These are phyloP conservation scores for Meandrusa payeni DNA, from an alignment of 2,888 invertebrate genomes.

Conservation along the genomic window DNA sequence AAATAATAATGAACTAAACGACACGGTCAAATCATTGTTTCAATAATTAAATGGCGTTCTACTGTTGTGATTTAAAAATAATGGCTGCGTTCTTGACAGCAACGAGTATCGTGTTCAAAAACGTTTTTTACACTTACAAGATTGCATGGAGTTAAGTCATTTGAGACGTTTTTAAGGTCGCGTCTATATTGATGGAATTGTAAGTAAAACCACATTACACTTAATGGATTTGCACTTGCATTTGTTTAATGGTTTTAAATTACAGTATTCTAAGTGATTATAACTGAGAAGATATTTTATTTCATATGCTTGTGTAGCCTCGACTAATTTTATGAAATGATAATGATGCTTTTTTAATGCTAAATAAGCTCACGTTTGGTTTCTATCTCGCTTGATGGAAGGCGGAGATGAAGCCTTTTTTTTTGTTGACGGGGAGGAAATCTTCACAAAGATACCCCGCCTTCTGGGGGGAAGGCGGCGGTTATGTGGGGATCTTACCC, in stretches of 20 bases:
- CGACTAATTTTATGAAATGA: no score
- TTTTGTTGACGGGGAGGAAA: no score
- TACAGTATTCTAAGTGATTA: background rate
- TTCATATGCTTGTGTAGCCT: no score
- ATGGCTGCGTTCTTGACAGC: conserved; percentile 3
- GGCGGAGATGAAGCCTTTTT: no score
- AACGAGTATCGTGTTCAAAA: background rate
- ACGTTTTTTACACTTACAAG: background rate
- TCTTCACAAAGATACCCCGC: no score
- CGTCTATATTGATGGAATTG: background rate
- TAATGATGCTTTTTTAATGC: no score
- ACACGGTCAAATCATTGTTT: no score
- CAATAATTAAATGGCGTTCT: conserved; percentile 1
- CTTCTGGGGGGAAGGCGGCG: no score
- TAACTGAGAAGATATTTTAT: background rate
- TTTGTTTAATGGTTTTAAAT: conserved; percentile 2
- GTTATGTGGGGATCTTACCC: no score
- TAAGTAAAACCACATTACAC: conserved; percentile 2
- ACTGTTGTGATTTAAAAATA: conserved; percentile 12
- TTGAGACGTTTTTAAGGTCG: conserved; percentile 3
- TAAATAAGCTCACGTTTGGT: no score
- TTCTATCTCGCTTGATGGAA: no score
- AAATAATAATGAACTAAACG: no score
- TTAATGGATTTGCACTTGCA: conserved; percentile 3
- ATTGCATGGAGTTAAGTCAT: conserved; percentile 7